phyloP scores from a whole-genome alignment of 2,888 invertebrate species.

The Luffia ferchaultella region DNA sequence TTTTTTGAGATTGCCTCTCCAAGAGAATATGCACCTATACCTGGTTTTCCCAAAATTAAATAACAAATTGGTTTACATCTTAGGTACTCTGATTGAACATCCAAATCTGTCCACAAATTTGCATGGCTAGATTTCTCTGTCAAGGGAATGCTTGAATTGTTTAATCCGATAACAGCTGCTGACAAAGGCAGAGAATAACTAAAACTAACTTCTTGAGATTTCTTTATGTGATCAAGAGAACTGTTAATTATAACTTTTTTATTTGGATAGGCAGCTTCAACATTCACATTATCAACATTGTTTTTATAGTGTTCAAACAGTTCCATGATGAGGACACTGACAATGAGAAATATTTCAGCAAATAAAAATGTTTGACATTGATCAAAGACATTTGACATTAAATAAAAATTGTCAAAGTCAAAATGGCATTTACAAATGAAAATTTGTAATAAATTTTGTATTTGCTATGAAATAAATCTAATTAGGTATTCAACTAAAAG shows the following conservation, averaged over 20 bases:
- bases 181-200: constrained; percentile 23
- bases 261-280: constrained; percentile 22
- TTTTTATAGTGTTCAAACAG: constrained; percentile 24
- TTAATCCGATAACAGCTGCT: constrained; percentile 37
- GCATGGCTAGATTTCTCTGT: constrained; percentile 21
- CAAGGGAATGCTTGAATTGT: constrained; percentile 39
- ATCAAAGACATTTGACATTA: too few species aligned
- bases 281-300: constrained; percentile 27
- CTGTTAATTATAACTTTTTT: constrained; percentile 28
- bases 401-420: too few species aligned
- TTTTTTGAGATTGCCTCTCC: constrained; percentile 65
- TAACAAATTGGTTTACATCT: constrained; percentile 61
- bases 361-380: too few species aligned
- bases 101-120: constrained; percentile 56
- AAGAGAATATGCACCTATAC: constrained; percentile 52
- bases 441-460: too few species aligned
- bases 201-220: constrained; percentile 10
- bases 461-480: too few species aligned
- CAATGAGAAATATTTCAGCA: too few species aligned
- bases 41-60: constrained; percentile 68
- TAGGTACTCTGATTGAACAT: constrained; percentile 56
- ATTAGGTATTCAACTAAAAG: too few species aligned
- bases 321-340: too few species aligned
- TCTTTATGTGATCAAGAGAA: constrained; percentile 20
- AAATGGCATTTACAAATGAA: too few species aligned